These are phyloP conservation scores for Argyrosomus regius DNA, from an alignment of 2,797 vertebrate species.

Conservation along the genomic window DNA sequence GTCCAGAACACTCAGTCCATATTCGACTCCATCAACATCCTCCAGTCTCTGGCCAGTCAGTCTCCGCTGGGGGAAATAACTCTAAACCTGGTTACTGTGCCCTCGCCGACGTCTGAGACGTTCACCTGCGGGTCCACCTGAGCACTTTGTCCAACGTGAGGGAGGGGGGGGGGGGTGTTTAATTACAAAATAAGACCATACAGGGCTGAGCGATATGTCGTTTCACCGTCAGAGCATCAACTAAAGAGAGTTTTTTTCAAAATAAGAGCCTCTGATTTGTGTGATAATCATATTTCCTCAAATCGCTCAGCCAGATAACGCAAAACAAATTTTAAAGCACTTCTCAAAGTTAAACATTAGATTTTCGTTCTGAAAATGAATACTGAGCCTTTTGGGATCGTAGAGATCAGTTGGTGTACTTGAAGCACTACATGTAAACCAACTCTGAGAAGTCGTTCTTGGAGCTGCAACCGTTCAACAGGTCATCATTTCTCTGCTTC, in stretches of 20 bases:
- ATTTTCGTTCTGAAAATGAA: not conserved
- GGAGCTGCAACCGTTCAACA: not conserved
- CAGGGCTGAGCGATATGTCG: not conserved
- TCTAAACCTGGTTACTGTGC: constrained; percentile 79
- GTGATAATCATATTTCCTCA: fast-evolving
- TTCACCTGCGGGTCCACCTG: not conserved
- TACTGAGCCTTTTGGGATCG: not conserved
- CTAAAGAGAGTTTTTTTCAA: not conserved
- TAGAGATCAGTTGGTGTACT: constrained; percentile 6
- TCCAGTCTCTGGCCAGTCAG: constrained; percentile 82
- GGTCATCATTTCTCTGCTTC: not conserved
- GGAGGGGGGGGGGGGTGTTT: not conserved
- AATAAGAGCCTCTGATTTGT: constrained; percentile 14
- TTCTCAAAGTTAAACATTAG: not conserved
- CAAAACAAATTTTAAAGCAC: not conserved
- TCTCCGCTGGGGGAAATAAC: constrained; percentile 84
- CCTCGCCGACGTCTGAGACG: not conserved
- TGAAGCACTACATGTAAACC: constrained; percentile 65
- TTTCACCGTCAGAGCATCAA: not conserved
- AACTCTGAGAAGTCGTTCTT: not conserved
- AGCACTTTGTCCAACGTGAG: constrained; percentile 2
- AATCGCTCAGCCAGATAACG: not conserved
- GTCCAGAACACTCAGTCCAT: constrained; percentile 64
- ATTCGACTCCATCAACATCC: constrained; percentile 65
- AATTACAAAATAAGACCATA: not conserved